Conservation (phyloP, 2,113 vertebrate genomes). For the Calonectris borealis region DNA sequence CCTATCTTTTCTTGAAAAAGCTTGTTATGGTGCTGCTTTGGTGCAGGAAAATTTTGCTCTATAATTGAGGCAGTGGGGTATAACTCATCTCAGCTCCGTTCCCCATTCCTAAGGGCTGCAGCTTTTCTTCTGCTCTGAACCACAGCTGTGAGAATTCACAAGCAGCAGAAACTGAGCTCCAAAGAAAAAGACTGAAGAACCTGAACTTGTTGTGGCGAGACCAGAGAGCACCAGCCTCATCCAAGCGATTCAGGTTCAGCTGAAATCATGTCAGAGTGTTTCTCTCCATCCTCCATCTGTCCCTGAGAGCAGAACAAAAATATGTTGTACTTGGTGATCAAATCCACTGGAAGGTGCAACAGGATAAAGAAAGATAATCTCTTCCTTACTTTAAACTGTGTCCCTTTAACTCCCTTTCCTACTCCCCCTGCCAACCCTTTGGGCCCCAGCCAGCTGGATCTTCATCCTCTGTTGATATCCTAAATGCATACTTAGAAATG, state of each 20-base stretch:
- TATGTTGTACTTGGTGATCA: slow-evolving; percentile 18
- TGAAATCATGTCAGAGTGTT: not conserved
- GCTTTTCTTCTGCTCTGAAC: not conserved
- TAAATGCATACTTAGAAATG: slow-evolving; percentile 8
- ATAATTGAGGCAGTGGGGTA: not conserved
- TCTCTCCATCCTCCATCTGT: not conserved
- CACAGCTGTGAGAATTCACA: rapidly evolving
- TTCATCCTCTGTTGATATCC: not conserved
- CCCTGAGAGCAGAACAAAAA: not conserved
- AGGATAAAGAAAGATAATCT: slow-evolving; percentile 14
- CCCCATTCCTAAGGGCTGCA: not conserved
- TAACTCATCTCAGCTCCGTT: not conserved
- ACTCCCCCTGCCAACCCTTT: not conserved
- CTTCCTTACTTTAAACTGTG: not conserved
- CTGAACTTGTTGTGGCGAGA: not conserved
- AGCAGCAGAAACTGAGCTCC: not conserved
- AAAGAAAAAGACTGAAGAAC: not conserved
- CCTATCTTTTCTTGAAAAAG: not conserved
- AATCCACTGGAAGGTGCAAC: slow-evolving; percentile 58
- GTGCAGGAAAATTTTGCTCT: not conserved
- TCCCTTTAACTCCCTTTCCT: not conserved
- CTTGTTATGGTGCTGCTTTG: not conserved
- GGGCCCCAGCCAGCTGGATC: not conserved
- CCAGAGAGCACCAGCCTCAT: not conserved
- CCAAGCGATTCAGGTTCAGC: not conserved